Evolutionary conservation across 2,888 invertebrate genomes (phyloP), one percentile per base, ranked within the genome.

Genomic region (Drosophila subquinaria): DNA sequence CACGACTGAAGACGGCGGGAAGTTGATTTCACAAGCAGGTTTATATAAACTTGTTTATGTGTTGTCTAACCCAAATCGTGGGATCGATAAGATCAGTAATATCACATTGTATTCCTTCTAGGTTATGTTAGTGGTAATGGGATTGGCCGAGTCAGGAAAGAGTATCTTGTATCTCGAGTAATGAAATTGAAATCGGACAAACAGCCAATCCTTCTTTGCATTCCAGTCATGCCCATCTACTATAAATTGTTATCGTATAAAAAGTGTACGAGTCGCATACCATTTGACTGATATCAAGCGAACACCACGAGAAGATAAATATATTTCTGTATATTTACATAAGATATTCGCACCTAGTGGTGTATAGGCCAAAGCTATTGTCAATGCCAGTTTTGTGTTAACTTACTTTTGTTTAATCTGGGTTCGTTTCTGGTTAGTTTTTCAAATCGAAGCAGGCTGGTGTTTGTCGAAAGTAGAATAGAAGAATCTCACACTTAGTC

Each of bases 391-490:
- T 43, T 20, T n/a, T 50, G n/a, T 30, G 43, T 17, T 2, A 52
- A 69, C 79, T 79, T 74, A 76, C 76, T 52, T 36, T 35, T 27
- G 45, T 8, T 45, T 38, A 27, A 36, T 45, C 15, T 38, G 27
- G 11, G 47, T 17, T 57, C 6, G 1, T 23, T 36, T 3, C 23
- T n/a, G 5, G 6, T 11, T 10, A 40, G 23, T 48, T 52, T 50
- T n/a, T 36, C 11, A 51, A 27, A 20, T 13, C 15, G 76, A 55
- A 40, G 86, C 45, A 57, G n/a, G 13, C 70, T 74, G 83, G 87
- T 88, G 87, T 63, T 81, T 82, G 79, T 88, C 83, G 87, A 89
- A 90, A 87, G 87, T 87, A 87, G 90, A 87, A 87, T 87, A 87
- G 88, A 90, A 90, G 87, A 87, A 87, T 87, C 87, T 87, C 87